Evolutionary conservation across 2,797 vertebrate species (phyloP).

Genomic region (Channallabes apus): DNA sequence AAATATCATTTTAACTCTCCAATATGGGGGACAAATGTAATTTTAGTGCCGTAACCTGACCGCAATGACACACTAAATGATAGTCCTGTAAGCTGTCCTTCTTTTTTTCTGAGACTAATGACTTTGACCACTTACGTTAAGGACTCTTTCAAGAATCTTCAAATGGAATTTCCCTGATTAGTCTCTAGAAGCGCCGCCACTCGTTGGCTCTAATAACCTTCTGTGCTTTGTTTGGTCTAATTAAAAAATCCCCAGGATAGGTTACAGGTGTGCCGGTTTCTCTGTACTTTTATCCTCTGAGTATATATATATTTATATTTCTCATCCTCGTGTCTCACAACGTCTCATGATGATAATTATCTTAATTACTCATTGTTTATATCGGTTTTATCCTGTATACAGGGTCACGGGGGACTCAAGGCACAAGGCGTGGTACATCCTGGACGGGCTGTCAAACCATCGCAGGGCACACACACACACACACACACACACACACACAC

Average conservation of each 20-base stretch:
- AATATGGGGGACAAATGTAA: background rate
- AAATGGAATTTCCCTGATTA: background rate
- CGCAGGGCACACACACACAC: no score
- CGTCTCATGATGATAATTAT: background rate
- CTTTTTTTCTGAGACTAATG: background rate
- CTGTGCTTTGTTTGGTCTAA: background rate
- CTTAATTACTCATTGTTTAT: no score
- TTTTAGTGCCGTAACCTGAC: background rate
- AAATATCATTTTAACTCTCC: background rate
- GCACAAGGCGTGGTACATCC: no score
- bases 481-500: no score
- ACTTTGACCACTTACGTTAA: background rate
- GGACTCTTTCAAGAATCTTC: background rate
- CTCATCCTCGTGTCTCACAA: background rate
- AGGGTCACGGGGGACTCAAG: no score
- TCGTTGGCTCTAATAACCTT: background rate
- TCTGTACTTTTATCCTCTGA: background rate
- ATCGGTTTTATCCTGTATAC: no score
- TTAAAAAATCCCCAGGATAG: background rate
- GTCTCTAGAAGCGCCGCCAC: background rate
- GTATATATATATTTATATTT: no score
- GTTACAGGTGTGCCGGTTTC: background rate
- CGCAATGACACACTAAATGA: background rate
- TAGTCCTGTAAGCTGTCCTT: background rate
- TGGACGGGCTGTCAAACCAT: no score